phyloP scores from a whole-genome alignment of 2,888 invertebrate genomes.

The Fissipunctia ypsillon region DNA sequence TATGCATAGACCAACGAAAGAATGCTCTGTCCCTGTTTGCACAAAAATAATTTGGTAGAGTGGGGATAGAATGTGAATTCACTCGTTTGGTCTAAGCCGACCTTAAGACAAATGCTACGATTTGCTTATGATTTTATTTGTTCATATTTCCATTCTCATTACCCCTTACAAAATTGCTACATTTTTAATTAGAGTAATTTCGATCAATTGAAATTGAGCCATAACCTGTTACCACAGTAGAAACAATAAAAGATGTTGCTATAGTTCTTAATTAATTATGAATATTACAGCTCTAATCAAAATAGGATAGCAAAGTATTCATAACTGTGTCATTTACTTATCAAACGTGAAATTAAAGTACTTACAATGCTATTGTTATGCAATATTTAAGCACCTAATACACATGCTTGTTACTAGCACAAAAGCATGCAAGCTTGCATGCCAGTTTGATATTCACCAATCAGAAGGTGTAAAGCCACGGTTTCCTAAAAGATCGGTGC shows the following conservation, averaged over 20 bases:
- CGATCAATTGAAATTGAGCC: slow-evolving; percentile 29
- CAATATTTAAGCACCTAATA: background rate
- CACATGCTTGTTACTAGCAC: background rate
- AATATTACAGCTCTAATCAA: slow-evolving; percentile 45
- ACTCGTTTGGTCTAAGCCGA: background rate
- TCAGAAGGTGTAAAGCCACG: background rate
- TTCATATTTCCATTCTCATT: background rate
- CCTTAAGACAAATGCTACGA: no score
- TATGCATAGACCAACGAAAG: background rate
- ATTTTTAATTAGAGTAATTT: slow-evolving; percentile 28
- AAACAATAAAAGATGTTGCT: slow-evolving; percentile 10
- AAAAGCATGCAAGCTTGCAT: background rate
- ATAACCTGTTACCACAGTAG: slow-evolving; percentile 3
- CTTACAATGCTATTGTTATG: slow-evolving; percentile 25
- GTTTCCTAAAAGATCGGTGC: background rate
- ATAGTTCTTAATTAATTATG: slow-evolving; percentile 14
- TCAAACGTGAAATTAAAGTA: slow-evolving; percentile 36
- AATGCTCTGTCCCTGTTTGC: background rate
- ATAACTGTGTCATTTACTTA: slow-evolving; percentile 32
- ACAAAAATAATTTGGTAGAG: background rate
- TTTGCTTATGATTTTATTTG: no score
- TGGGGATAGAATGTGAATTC: background rate
- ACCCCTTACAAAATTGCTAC: background rate
- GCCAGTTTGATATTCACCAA: background rate
- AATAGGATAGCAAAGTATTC: slow-evolving; percentile 58